phyloP scores from a whole-genome alignment of 2,888 invertebrate species.

The Saturnia japonica region DNA sequence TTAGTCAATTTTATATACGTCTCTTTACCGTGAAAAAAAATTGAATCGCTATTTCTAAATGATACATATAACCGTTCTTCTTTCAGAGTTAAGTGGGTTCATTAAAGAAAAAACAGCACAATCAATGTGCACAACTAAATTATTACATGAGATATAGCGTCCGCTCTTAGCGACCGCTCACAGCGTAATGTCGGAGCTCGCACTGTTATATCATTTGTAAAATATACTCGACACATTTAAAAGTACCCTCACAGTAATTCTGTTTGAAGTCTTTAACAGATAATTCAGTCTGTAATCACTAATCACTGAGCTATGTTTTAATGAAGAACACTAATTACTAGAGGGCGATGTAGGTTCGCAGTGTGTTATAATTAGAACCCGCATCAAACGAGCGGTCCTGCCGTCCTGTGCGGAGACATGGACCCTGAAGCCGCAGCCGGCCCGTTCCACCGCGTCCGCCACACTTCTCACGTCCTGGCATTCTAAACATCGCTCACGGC shows the following conservation, averaged over 20 bases:
- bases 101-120: neutral
- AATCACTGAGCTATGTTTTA: constrained; percentile 35
- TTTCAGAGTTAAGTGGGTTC: neutral
- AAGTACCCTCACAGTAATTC: neutral
- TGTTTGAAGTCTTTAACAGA: too few species aligned
- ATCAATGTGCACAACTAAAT: neutral
- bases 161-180: neutral
- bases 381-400: constrained; percentile 31
- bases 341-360: constrained; percentile 32
- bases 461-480: too few species aligned
- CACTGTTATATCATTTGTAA: neutral
- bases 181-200: neutral
- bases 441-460: too few species aligned
- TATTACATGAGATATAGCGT: neutral
- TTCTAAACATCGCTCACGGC: too few species aligned
- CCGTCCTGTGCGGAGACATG: neutral
- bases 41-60: neutral
- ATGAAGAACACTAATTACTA: constrained; percentile 46
- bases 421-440: neutral
- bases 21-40: too few species aligned
- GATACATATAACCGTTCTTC: neutral
- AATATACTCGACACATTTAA: neutral
- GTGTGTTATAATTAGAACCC: constrained; percentile 37
- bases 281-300: neutral
- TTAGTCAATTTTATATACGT: neutral